Conservation (phyloP, 1,140 invertebrate species). For the Venustaconcha ellipsiformis region DNA sequence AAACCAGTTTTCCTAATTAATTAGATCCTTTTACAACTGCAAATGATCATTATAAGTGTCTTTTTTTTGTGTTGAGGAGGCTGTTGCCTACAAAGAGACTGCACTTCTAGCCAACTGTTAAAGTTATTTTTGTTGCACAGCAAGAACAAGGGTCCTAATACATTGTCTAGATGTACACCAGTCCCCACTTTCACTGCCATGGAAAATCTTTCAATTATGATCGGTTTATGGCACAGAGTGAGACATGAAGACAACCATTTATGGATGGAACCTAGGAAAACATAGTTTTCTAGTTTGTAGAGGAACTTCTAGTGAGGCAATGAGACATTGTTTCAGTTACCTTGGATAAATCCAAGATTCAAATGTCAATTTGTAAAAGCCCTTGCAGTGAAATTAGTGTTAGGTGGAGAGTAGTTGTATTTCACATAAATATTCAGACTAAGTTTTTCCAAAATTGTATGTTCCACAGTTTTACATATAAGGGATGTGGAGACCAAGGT, state of each 20-base stretch:
- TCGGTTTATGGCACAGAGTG: conserved; percentile 19
- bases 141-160: conserved; percentile 20
- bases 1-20: conserved; percentile 26
- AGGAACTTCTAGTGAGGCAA: conserved; percentile 34
- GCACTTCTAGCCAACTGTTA: conserved; percentile 21
- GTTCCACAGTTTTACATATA: conserved; percentile 34
- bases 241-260: conserved; percentile 31
- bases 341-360: conserved; percentile 39
- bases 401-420: conserved; percentile 30
- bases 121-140: conserved; percentile 36
- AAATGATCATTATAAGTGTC: conserved; percentile 22
- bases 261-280: conserved; percentile 28
- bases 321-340: conserved; percentile 39
- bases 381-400: conserved; percentile 15
- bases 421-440: conserved; percentile 32
- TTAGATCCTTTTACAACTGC: conserved; percentile 34
- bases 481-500: conserved; percentile 25
- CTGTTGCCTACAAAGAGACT: conserved; percentile 34
- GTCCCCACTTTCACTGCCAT: conserved; percentile 24
- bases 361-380: conserved; percentile 26
- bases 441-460: conserved; percentile 31
- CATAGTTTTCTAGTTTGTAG: conserved; percentile 38
- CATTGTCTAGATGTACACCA: conserved; percentile 33
- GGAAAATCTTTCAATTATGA: conserved; percentile 28
- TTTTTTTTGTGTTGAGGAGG: conserved; percentile 24